A percentile compares a stretch with the other conserved stretches of the same genome.
Evolutionary conservation across 2,113 vertebrate species (phyloP).

Genomic region (Pteropus alecto): DNA sequence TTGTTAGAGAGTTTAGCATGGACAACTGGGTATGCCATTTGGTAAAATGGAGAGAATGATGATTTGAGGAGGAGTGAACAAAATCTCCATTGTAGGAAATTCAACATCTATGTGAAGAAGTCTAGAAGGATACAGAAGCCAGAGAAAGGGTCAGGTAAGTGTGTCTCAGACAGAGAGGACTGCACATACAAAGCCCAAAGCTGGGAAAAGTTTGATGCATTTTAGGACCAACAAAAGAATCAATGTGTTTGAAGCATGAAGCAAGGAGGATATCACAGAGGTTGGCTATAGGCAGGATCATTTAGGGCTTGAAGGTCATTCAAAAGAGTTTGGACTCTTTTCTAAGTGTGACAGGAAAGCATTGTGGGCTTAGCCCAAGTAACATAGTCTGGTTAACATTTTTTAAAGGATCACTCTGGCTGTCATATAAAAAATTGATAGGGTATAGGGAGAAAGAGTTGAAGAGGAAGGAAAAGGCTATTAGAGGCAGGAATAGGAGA

Average conservation of each 20-base stretch:
- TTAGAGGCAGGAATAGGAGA: neutral
- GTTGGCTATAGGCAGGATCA: neutral
- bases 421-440: neutral
- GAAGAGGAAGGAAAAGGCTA: neutral
- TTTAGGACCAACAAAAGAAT: neutral
- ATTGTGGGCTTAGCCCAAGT: neutral
- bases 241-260: neutral
- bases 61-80: neutral
- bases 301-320: neutral
- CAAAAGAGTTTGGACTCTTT: neutral
- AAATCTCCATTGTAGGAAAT: neutral
- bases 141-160: neutral
- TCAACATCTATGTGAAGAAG: neutral
- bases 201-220: neutral
- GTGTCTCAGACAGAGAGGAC: neutral
- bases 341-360: neutral
- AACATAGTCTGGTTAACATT: neutral
- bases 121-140: neutral
- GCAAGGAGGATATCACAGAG: neutral
- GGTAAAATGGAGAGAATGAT: neutral
- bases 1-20: neutral
- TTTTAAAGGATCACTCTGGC: neutral
- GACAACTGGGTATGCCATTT: neutral
- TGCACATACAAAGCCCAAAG: neutral
- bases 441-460: neutral